phyloP scores from a whole-genome alignment of 1,140 invertebrate species.

The Drosophila sturtevanti region DNA sequence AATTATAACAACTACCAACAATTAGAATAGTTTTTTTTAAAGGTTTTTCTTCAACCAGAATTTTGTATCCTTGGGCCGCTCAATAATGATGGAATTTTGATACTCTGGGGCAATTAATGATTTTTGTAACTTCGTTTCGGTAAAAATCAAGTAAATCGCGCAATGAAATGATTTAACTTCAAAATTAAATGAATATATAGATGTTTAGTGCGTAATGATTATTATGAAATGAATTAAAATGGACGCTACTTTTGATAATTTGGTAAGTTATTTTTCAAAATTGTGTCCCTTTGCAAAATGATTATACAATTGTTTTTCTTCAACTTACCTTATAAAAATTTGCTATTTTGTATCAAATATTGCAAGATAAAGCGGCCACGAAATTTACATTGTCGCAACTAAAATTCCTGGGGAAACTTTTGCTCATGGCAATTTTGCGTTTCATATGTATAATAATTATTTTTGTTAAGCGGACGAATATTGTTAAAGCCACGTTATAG shows the following conservation, averaged over 20 bases:
- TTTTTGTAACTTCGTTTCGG: constrained; percentile 25
- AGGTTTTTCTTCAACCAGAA: constrained; percentile 45
- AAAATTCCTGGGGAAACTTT: too few relatives aligned
- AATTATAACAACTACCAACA: constrained; percentile 73
- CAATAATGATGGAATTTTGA: constrained; percentile 82
- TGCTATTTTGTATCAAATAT: too few relatives aligned
- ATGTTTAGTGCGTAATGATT: constrained; percentile 10
- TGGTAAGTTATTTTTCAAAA: constrained; percentile 27
- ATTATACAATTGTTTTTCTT: neutral
- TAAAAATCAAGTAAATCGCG: constrained; percentile 27
- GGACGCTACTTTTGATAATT: constrained; percentile 18
- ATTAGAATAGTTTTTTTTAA: constrained; percentile 60
- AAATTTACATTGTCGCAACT: too few relatives aligned
- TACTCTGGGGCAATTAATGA: constrained; percentile 50
- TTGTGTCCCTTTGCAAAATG: constrained; percentile 59
- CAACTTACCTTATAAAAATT: constrained; percentile 43
- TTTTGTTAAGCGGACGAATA: too few relatives aligned
- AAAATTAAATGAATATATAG: neutral
- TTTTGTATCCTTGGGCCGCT: constrained; percentile 72
- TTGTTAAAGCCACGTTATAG: too few relatives aligned
- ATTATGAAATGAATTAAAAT: constrained; percentile 56
- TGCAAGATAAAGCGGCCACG: too few relatives aligned
- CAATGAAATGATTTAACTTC: constrained; percentile 31
- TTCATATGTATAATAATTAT: too few relatives aligned
- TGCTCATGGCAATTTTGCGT: too few relatives aligned